These are phyloP conservation scores for Alloscopus bannaensis DNA, from an alignment of 2,888 invertebrate species.

Conservation along the genomic window DNA sequence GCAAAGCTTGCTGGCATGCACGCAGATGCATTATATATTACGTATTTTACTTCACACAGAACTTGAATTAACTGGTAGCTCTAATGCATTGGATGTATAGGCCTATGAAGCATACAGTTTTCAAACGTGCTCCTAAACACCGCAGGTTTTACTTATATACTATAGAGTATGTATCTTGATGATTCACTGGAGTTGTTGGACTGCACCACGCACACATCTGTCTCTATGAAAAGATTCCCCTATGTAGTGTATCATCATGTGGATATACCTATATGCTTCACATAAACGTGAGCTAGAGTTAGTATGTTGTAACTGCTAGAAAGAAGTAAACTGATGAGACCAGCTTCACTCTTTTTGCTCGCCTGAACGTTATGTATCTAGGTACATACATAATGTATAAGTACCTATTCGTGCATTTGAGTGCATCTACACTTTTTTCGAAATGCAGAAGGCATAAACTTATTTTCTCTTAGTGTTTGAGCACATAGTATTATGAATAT, in stretches of 20 bases:
- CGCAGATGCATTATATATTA: slow-evolving; percentile 40
- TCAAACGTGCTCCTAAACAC: slow-evolving; percentile 6
- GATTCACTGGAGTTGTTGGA: not conserved
- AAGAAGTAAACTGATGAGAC: slow-evolving; percentile 30
- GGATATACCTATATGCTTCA: not conserved
- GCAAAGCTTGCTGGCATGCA: slow-evolving; percentile 11
- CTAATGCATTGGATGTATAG: slow-evolving; percentile 28
- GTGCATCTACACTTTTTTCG: slow-evolving; percentile 32
- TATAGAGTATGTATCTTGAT: slow-evolving; percentile 5
- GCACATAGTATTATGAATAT: too few species aligned
- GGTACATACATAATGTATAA: slow-evolving; percentile 2
- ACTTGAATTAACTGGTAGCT: slow-evolving; percentile 30
- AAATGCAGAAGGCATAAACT: too few species aligned
- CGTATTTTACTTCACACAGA: slow-evolving; percentile 12
- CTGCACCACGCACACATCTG: slow-evolving; percentile 54
- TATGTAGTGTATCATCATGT: slow-evolving; percentile 12
- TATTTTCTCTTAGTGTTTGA: too few species aligned
- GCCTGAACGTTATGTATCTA: slow-evolving; percentile 15
- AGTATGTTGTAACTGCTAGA: slow-evolving; percentile 9
- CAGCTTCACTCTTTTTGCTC: slow-evolving; percentile 34
- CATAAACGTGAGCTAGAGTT: not conserved
- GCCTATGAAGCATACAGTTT: slow-evolving; percentile 9
- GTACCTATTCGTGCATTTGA: slow-evolving; percentile 29
- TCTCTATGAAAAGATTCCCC: slow-evolving; percentile 46
- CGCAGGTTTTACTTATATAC: not conserved